Base-by-base conservation (phyloP, 2,888 invertebrate species). In the Thalpophila matura region DNA sequence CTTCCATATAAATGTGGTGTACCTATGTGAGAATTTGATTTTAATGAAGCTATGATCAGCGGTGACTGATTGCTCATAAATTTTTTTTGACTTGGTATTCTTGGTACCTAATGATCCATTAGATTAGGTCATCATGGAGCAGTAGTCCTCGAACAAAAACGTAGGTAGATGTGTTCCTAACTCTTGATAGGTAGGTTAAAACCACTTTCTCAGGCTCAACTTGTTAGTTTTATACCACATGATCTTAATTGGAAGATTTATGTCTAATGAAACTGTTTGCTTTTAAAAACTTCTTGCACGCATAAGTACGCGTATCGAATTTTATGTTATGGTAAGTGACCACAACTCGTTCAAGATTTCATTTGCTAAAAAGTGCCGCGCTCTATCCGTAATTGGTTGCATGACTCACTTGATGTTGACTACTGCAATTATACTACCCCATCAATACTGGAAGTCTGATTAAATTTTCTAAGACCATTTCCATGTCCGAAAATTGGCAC, bases 261-360 rank as follows among this genome's bases (percentile, higher is more conserved):
- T 40, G 27, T 61, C 10, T 74, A 71, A 69, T 66, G 42, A 63
- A 67, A 75, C 67, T 69, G 58, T 73, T 68, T 74, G 68, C 71
- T 75, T 81, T 77, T 71, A 43, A 67, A 81, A 80, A 74, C 72
- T 63, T 57, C 46, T 67, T 57, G 66, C 70, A 76, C 79, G 83
- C 83, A 76, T 78, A 79, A 83, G 73, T 74, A 80, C 76, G 82
- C 79, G 72, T 70, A 73, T 79, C 82, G 66, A 85, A 81, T 78
- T 79, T 63, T 49, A 24, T 51, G 84, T 77, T 67, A 83, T 84
- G 85, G 76, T 72, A 61, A 47, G 53, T 70, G 77, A 58, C 64
- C 79, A 74, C 75, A 82, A 79, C 77, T 73, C 62, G 59, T 68
- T 66, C 66, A 70, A 60, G 46, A 49, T 63, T 69, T 64, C 69